Evolutionary conservation across 2,797 vertebrate species (phyloP), one percentile per base, ranked within the genome.

Genomic region (Amazonetta brasiliensis): DNA sequence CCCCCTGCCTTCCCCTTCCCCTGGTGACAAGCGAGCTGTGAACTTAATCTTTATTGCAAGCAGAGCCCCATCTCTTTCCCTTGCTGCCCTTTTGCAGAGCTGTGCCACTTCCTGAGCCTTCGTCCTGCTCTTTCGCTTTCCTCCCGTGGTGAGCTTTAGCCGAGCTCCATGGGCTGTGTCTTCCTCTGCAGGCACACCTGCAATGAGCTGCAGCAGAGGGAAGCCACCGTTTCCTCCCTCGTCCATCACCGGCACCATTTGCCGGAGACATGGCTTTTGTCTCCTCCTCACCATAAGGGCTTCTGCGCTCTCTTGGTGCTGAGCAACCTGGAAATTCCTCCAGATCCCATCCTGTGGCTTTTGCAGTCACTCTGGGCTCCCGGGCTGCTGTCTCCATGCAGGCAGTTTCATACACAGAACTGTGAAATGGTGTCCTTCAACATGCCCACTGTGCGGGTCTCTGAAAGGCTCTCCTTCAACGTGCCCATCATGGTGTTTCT

Each of bases 31-130:
- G 75, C 1, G 23, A 96, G 94, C 86, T 91, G 95, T 90, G 91
- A 95, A 96, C 95, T 96, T 96, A 72, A 96, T 95, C 94, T 95
- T 95, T 80, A 73, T 78, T 59, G 66, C 55, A 89, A 94, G 78
- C 54, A n/a, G 60, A 96, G 54, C 50, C 84, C 44, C 62, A 48
- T 30, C 68, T 83, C 26, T 6, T 85, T 60, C 81, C 52, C 35
- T 67, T n/a, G 30, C 4, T 31, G 28, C 28, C 39, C 10, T 39
- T 76, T 86, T 14, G 39, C 21, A 3, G 4, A 54, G 31, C 46
- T 55, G n/a, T 67, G 33, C 71, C 63, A 56, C 26, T 63, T 52
- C 35, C 66, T 18, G 77, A 76, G 50, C 37, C n/a, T 78, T 78
- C 25, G n/a, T 67, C 58, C 56, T 69, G 39, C 30, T 80, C 22